Percentiles rank a stretch among this genome's conserved stretches.
Evolutionary conservation across 37 sponge, comb jelly and placozoan genomes (phyloP).

Genomic region (Halisarca cf. caerulea): DNA sequence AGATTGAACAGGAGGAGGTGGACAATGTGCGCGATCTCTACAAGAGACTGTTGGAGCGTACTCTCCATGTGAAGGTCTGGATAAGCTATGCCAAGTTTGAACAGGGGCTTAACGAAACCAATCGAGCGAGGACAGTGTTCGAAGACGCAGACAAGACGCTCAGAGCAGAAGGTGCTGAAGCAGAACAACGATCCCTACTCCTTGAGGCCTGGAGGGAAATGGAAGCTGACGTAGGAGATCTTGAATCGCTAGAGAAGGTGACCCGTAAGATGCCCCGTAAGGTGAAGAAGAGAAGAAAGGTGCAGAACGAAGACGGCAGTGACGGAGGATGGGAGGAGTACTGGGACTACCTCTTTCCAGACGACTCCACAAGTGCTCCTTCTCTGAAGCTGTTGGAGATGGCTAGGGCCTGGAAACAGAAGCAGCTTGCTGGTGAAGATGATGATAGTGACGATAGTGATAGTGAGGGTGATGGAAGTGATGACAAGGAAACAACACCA

Average conservation of each 20-base stretch:
- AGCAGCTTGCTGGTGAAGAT: constrained; percentile 1
- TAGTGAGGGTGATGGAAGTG: neutral
- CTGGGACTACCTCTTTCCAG: constrained; percentile 99
- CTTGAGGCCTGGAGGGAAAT: constrained; percentile 93
- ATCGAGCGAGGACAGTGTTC: constrained; percentile 55
- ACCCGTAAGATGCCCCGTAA: constrained; percentile 75
- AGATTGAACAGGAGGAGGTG: constrained; percentile 85
- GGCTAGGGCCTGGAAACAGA: constrained; percentile 95
- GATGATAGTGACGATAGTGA: neutral
- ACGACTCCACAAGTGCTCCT: constrained; percentile 76
- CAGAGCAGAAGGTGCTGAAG: constrained; percentile 21
- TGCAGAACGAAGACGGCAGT: constrained; percentile 84
- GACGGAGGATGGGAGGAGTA: constrained; percentile 99
- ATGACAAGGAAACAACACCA: neutral
- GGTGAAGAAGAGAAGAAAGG: constrained; percentile 93
- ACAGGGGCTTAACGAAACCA: constrained; percentile 17
- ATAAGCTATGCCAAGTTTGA: constrained; percentile 94
- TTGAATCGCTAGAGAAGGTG: constrained; percentile 48
- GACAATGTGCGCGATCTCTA: constrained; percentile 77
- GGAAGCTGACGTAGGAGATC: constrained; percentile 74
- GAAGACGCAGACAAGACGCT: constrained; percentile 63
- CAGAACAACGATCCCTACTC: constrained; percentile 81
- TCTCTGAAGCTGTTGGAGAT: constrained; percentile 92
- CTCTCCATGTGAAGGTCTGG: constrained; percentile 99
- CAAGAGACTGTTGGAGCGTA: constrained; percentile 83